A percentile compares a stretch with the other conserved stretches of the same genome.
Evolutionary conservation across 2,888 invertebrate genomes (phyloP).

Genomic region (Sinopyrophorus schimmeli): DNA sequence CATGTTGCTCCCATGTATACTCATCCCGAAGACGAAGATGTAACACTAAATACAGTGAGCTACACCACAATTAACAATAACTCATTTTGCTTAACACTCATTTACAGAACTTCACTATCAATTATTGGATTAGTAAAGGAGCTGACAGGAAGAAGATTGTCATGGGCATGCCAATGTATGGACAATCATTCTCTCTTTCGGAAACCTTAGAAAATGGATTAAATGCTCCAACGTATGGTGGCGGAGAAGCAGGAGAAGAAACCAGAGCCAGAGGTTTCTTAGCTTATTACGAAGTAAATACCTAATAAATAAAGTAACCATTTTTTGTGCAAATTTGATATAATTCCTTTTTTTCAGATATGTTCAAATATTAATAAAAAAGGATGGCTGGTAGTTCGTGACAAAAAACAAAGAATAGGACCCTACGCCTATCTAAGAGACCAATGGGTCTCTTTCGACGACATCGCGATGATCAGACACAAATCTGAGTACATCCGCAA

Average conservation of each 20-base stretch:
- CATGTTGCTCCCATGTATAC: constrained; percentile 87
- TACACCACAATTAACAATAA: background rate
- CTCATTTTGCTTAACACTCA: no score
- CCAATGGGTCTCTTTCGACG: constrained; percentile 95
- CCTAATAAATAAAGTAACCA: background rate
- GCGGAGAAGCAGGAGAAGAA: constrained; percentile 86
- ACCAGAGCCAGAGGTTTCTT: constrained; percentile 87
- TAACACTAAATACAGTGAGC: constrained; percentile 75
- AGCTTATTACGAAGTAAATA: constrained; percentile 79
- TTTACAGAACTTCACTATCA: constrained; percentile 79
- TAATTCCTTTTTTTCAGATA: constrained; percentile 61
- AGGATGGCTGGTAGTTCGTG: constrained; percentile 76
- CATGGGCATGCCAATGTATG: constrained; percentile 88
- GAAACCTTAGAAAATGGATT: constrained; percentile 67
- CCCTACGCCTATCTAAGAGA: constrained; percentile 82
- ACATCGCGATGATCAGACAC: constrained; percentile 78
- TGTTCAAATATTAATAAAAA: constrained; percentile 75
- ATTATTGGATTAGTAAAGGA: constrained; percentile 84
- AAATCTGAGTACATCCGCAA: constrained; percentile 82
- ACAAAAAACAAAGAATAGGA: constrained; percentile 80
- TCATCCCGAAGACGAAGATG: constrained; percentile 72
- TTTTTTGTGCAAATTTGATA: background rate
- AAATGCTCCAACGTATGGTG: constrained; percentile 80
- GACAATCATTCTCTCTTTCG: constrained; percentile 82
- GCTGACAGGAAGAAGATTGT: constrained; percentile 78